phyloP scores from a whole-genome alignment of 2,797 vertebrate species.

The Tragelaphus oryx region DNA sequence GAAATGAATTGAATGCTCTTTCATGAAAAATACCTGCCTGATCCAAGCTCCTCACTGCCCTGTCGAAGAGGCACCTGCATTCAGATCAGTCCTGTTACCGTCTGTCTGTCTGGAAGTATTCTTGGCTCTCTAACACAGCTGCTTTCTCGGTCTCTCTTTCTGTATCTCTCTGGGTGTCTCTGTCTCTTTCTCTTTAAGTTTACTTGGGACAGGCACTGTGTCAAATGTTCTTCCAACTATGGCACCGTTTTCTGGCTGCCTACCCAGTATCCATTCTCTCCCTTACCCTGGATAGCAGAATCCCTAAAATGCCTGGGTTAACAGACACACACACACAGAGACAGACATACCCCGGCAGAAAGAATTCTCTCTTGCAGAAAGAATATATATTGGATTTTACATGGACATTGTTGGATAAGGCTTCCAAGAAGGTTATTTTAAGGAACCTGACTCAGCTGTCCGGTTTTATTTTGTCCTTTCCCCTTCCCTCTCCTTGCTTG shows the following conservation, averaged over 20 bases:
- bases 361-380: neutral
- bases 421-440: neutral
- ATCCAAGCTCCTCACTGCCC: neutral
- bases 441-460: neutral
- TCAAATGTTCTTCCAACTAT: neutral
- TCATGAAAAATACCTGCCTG: neutral
- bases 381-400: neutral
- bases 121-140: neutral
- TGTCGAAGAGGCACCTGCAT: neutral
- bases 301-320: neutral
- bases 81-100: neutral
- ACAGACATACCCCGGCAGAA: neutral
- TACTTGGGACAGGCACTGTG: neutral
- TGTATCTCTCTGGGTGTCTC: neutral
- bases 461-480: neutral
- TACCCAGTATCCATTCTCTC: neutral
- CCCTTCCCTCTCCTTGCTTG: neutral
- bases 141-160: neutral
- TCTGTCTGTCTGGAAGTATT: neutral
- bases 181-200: neutral
- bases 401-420: neutral
- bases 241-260: neutral
- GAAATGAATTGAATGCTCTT: neutral
- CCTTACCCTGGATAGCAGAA: neutral
- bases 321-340: neutral